Percentiles rank a stretch among this genome's conserved stretches.
These are phyloP conservation scores for Gila robusta DNA, from an alignment of 2,797 vertebrate species.

Conservation along the genomic window DNA sequence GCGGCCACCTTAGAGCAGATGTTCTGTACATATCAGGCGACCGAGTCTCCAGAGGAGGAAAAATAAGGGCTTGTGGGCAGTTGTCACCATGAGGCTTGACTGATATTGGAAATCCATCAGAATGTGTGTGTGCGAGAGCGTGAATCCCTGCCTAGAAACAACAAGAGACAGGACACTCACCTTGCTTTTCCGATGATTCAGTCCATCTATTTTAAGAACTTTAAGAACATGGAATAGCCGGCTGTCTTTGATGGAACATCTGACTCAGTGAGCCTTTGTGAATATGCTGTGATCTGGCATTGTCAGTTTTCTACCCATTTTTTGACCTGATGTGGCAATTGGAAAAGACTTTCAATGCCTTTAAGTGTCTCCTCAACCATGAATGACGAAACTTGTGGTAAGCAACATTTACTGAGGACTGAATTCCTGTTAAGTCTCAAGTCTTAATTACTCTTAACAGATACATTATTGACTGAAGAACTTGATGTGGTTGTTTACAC, in stretches of 20 bases:
- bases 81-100: constrained; percentile 63
- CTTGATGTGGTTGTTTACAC: constrained; percentile 10
- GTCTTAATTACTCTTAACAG: constrained; percentile 1
- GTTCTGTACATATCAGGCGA: constrained; percentile 36
- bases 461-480: constrained; percentile 31
- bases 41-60: constrained; percentile 39
- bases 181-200: constrained; percentile 69
- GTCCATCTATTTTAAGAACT: constrained; percentile 72
- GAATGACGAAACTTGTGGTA: constrained; percentile 19
- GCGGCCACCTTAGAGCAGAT: constrained; percentile 34
- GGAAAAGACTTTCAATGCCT: constrained; percentile 14
- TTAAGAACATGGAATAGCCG: constrained; percentile 59
- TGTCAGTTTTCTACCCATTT: constrained; percentile 61
- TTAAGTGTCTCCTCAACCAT: constrained; percentile 13
- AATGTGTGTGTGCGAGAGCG: constrained; percentile 27
- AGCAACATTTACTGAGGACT: neutral
- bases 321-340: constrained; percentile 60
- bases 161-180: constrained; percentile 63
- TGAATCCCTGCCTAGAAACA: constrained; percentile 52
- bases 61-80: constrained; percentile 56
- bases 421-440: constrained; percentile 16
- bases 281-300: constrained; percentile 56
- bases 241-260: constrained; percentile 66
- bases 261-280: constrained; percentile 68
- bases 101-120: constrained; percentile 65